These are phyloP conservation scores for Acholoe squamosa DNA, from an alignment of 2,888 invertebrate species.

Conservation along the genomic window DNA sequence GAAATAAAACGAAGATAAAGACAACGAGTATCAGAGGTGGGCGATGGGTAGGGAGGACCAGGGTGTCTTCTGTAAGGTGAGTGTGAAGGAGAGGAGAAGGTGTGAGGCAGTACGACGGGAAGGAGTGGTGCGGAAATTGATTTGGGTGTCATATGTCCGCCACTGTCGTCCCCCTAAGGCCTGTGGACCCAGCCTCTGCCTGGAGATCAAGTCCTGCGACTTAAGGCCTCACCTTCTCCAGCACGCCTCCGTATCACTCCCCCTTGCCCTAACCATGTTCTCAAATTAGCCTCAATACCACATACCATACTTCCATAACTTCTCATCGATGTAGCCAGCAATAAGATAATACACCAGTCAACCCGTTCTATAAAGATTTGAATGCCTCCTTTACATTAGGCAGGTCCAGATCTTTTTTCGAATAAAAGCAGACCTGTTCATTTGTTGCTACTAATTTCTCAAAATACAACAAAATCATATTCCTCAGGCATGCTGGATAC, in stretches of 20 bases:
- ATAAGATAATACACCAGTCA: not conserved
- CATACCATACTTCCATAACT: not conserved
- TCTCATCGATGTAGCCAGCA: not conserved
- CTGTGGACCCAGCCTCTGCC: not conserved
- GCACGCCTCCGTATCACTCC: not conserved
- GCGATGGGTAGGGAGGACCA: not conserved
- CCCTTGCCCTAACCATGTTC: not conserved
- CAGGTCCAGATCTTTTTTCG: no score
- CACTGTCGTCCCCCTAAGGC: not conserved
- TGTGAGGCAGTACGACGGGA: not conserved
- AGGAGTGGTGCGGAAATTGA: slow-evolving; percentile 37
- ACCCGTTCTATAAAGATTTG: no score
- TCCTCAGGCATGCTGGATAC: no score
- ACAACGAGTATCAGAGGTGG: not conserved
- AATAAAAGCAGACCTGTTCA: no score
- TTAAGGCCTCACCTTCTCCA: not conserved
- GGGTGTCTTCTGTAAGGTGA: not conserved
- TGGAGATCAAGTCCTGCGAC: slow-evolving; percentile 37
- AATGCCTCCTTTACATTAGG: no score
- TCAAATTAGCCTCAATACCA: not conserved
- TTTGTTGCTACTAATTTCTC: no score
- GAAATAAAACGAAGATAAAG: no score
- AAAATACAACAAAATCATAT: no score
- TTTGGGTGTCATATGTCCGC: slow-evolving; percentile 60
- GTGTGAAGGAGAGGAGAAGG: not conserved